phyloP scores from a whole-genome alignment of 1,140 invertebrate genomes.

The Centruroides vittatus region DNA sequence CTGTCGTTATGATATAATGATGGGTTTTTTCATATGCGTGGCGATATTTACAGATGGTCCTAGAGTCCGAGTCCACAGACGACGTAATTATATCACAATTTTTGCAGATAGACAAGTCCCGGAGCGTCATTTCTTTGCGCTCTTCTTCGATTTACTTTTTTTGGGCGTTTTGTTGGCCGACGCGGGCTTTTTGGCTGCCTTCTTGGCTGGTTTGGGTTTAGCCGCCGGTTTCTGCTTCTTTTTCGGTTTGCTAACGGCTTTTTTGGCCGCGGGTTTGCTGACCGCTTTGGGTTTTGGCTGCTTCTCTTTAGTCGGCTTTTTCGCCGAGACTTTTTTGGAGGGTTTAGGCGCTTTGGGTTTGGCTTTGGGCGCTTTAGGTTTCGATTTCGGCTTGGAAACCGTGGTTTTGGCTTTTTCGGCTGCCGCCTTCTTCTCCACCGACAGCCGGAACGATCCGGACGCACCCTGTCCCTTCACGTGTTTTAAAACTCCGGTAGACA shows the following conservation, averaged over 20 bases:
- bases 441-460: slow-evolving; percentile 21
- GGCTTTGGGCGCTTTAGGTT: slow-evolving; percentile 13
- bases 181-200: slow-evolving; percentile 8
- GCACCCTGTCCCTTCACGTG: slow-evolving; percentile 22
- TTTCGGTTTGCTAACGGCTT: too few relatives aligned
- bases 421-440: slow-evolving; percentile 9
- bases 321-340: background rate
- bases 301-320: slow-evolving; percentile 15
- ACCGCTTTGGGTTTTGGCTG: background rate
- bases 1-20: too few relatives aligned
- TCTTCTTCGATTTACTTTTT: slow-evolving; percentile 2
- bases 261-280: slow-evolving; percentile 9
- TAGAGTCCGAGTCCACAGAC: too few relatives aligned
- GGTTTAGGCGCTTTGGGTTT: slow-evolving; percentile 13
- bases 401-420: slow-evolving; percentile 8
- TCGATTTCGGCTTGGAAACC: slow-evolving; percentile 10
- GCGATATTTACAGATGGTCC: too few relatives aligned
- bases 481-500: slow-evolving; percentile 18
- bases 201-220: background rate
- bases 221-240: slow-evolving; percentile 8
- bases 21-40: too few relatives aligned
- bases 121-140: too few relatives aligned
- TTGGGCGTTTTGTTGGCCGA: slow-evolving; percentile 4
- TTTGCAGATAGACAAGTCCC: too few relatives aligned
- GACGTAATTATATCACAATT: too few relatives aligned